Evolutionary conservation across 1,140 invertebrate species (phyloP), one percentile per base, ranked within the genome.

Genomic region (Drosophila punjabiensis): DNA sequence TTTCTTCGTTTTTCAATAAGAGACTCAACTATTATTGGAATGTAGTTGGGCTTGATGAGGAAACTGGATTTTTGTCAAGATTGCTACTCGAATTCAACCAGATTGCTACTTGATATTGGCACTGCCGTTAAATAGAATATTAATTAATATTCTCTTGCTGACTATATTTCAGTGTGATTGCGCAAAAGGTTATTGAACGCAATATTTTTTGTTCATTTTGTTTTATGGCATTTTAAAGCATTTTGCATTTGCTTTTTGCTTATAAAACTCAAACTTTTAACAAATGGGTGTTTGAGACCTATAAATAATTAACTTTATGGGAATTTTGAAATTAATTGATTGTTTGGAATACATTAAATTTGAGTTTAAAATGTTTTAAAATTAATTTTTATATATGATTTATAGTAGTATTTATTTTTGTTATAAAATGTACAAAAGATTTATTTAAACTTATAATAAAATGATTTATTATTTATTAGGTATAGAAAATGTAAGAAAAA

Each of bases 1-100:
- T 78, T 78, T 60, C 39, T 39, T 39, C 35, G 20, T 39, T 39
- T 58, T 28, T 39, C 24, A 65, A 53, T 47, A 45, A 20, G 39
- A 59, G 33, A 9, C 28, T 16, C 58, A 69, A 70, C 76, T 79
- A 47, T 63, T 79, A 58, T 79, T 78, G 63, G 55, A 77, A 67
- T 45, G 55, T 79, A 56, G 76, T 78, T 79, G 52, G 5, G 4
- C 75, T 52, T 43, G 47, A 14, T 61, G 32, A 45, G 18, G 50
- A 70, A 74, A 74, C 47, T 74, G 68, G 71, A 62, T 74, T 62
- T 74, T 52, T 74, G 18, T 14, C 32, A 18, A 56, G 48, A 69
- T 56, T 69, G 64, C 68, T 33, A 48, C 39, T 69, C 30, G 50
- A 69, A 56, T 39, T 69, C n/a, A 8, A 68, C 18, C 45, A 35